Conservation (phyloP, 2,113 vertebrate genomes). For the Butorides virescens region DNA sequence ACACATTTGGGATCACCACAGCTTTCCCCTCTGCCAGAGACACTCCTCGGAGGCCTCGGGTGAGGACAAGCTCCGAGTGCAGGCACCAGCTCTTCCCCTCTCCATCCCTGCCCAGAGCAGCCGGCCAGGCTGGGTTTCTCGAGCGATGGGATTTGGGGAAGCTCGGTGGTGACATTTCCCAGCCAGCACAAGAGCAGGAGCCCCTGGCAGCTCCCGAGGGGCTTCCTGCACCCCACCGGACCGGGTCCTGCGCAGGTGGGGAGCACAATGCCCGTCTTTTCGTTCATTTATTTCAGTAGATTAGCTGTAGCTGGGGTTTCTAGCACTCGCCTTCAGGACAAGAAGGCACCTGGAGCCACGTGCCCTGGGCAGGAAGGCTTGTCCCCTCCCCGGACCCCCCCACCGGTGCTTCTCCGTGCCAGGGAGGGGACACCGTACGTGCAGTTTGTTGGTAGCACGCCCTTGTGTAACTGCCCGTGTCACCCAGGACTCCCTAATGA, state of each 20-base stretch:
- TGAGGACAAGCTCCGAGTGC: neutral
- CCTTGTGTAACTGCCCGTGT: neutral
- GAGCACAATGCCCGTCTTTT: neutral
- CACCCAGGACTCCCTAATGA: neutral
- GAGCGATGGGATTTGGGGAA: accelerated
- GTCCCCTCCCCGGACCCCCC: neutral
- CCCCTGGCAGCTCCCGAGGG: neutral
- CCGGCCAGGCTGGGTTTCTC: neutral
- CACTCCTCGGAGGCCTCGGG: neutral
- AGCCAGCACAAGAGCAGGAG: neutral
- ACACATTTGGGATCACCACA: neutral
- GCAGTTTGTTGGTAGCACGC: neutral
- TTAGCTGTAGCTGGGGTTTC: neutral
- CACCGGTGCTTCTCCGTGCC: accelerated
- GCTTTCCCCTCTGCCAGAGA: neutral
- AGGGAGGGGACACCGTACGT: accelerated
- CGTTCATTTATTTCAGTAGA: neutral
- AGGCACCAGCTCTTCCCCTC: neutral
- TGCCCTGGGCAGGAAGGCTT: neutral
- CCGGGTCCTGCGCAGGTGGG: accelerated
- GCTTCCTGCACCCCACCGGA: accelerated
- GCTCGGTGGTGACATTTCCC: neutral
- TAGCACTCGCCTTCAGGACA: neutral
- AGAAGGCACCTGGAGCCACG: accelerated
- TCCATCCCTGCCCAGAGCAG: neutral